These are phyloP conservation scores for Nymphicus hollandicus DNA, from an alignment of 2,113 vertebrate genomes.

Conservation along the genomic window DNA sequence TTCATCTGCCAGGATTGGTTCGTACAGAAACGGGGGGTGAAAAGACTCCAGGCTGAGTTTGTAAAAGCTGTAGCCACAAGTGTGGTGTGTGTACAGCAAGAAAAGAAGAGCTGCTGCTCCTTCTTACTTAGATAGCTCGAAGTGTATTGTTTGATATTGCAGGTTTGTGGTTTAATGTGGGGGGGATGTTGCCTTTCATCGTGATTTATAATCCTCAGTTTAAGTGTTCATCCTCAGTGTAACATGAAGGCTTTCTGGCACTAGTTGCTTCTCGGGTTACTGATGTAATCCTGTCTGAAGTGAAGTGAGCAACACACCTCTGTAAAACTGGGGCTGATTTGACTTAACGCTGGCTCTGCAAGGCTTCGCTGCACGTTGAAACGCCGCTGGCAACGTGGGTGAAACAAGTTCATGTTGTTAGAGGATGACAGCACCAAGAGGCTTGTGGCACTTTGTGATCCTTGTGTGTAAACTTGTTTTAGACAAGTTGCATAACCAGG, in stretches of 20 bases:
- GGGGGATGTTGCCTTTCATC: background rate
- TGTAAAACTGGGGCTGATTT: background rate
- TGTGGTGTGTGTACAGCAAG: background rate
- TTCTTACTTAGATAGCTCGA: background rate
- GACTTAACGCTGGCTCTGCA: background rate
- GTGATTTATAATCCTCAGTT: background rate
- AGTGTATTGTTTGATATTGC: background rate
- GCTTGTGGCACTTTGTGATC: background rate
- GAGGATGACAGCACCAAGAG: background rate
- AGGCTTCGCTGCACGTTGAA: background rate
- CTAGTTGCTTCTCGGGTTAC: background rate
- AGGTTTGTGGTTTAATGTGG: rapidly evolving
- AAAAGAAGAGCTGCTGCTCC: background rate
- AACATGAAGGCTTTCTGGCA: background rate
- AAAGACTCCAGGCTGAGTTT: background rate
- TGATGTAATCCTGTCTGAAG: background rate
- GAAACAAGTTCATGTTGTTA: background rate
- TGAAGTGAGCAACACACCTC: background rate
- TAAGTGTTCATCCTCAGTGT: background rate
- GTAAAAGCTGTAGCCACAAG: background rate
- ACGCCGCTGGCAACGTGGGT: background rate
- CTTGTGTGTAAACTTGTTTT: background rate
- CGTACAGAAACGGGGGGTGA: background rate
- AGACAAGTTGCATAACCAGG: background rate
- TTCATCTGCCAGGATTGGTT: background rate